Evolutionary conservation across 2,797 vertebrate genomes (phyloP).

Genomic region (Halcyon badia): DNA sequence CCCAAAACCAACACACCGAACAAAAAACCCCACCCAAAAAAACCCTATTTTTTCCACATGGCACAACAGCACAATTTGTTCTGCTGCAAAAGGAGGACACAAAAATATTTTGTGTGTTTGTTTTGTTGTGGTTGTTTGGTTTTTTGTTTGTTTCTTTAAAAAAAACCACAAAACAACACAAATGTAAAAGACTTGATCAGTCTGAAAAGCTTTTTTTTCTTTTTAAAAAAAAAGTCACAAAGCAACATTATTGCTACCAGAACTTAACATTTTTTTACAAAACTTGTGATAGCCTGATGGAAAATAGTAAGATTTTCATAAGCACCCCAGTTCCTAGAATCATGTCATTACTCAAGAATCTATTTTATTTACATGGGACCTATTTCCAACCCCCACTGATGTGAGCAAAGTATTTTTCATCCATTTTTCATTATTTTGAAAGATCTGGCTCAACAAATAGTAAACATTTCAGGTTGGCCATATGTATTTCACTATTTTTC

Average conservation of each 20-base stretch:
- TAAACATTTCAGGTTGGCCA: not conserved
- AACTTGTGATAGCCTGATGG: not conserved
- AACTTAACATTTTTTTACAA: not conserved
- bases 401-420: not conserved
- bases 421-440: not conserved
- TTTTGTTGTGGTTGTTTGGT: no score
- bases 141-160: not conserved
- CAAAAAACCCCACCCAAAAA: no score
- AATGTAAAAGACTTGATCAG: not conserved
- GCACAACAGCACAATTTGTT: not conserved
- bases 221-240: not conserved
- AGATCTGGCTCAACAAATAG: not conserved
- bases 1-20: no score
- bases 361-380: not conserved
- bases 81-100: not conserved
- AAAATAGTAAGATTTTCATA: not conserved
- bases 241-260: not conserved
- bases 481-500: not conserved
- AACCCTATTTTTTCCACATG: fast-evolving
- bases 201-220: not conserved
- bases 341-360: not conserved
- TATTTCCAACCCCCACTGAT: not conserved
- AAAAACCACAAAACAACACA: not conserved
- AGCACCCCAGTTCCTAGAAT: not conserved
- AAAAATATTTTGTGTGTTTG: not conserved